Evolutionary conservation across 1,140 invertebrate genomes (phyloP).

Genomic region (Manduca sexta): DNA sequence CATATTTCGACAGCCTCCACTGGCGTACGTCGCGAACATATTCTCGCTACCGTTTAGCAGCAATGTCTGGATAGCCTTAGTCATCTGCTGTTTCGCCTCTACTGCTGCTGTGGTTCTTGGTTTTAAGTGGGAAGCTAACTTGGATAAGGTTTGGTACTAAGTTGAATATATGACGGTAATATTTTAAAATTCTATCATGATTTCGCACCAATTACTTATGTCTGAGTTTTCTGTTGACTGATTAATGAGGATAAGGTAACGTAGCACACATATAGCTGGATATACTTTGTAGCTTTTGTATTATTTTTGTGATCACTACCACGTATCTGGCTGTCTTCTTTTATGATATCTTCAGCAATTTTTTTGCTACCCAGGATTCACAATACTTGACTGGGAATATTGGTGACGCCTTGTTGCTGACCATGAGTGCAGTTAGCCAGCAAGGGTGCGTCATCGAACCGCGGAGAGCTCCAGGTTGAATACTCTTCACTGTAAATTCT

Average conservation of each 20-base stretch:
- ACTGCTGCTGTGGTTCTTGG: slow-evolving; percentile 19
- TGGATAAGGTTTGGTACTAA: slow-evolving; percentile 18
- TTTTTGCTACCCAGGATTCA: slow-evolving; percentile 13
- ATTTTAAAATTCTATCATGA: too few species aligned
- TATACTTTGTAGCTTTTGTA: neutral
- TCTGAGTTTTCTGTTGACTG: too few species aligned
- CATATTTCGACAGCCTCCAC: slow-evolving; percentile 76
- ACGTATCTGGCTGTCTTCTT: too few species aligned
- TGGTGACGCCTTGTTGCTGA: slow-evolving; percentile 54
- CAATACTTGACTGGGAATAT: slow-evolving; percentile 35
- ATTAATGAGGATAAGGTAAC: too few species aligned
- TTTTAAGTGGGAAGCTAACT: slow-evolving; percentile 25
- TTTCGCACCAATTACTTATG: too few species aligned
- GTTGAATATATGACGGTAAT: too few species aligned
- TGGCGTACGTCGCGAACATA: slow-evolving; percentile 77
- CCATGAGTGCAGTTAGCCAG: slow-evolving; percentile 66
- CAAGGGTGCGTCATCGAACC: slow-evolving; percentile 65
- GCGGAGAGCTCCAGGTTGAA: slow-evolving; percentile 42
- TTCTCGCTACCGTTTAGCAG: slow-evolving; percentile 76
- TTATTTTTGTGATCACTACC: neutral
- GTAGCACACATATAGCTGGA: too few species aligned
- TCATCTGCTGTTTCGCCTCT: slow-evolving; percentile 34
- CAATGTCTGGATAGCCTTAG: slow-evolving; percentile 74
- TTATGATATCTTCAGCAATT: too few species aligned
- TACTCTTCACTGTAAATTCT: neutral